These are phyloP conservation scores for Artemia sinica DNA, from an alignment of 2,888 invertebrate genomes.

Conservation along the genomic window DNA sequence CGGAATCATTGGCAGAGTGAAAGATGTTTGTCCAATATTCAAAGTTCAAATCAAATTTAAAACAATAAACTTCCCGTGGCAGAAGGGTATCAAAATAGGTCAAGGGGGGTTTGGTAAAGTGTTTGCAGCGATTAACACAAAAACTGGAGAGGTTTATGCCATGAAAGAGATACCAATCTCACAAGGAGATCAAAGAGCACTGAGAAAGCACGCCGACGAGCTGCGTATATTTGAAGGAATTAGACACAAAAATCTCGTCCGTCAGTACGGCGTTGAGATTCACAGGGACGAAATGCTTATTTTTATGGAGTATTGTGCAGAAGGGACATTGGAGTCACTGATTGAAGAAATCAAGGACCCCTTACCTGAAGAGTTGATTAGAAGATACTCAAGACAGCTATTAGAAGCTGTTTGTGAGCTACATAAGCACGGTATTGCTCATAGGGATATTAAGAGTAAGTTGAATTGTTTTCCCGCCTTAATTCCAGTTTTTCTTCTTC, in stretches of 20 bases:
- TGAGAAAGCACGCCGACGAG: slow-evolving; percentile 72
- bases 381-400: slow-evolving; percentile 70
- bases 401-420: slow-evolving; percentile 59
- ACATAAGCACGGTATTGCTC: slow-evolving; percentile 72
- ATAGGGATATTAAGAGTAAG: slow-evolving; percentile 74
- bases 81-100: slow-evolving; percentile 74
- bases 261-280: slow-evolving; percentile 82
- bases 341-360: slow-evolving; percentile 48
- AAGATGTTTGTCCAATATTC: slow-evolving; percentile 38
- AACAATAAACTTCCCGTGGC: slow-evolving; percentile 80
- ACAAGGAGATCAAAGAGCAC: slow-evolving; percentile 61
- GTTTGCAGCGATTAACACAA: slow-evolving; percentile 83
- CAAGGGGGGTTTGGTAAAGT: slow-evolving; percentile 88
- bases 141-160: slow-evolving; percentile 76
- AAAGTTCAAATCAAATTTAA: slow-evolving; percentile 53
- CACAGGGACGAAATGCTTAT: slow-evolving; percentile 80
- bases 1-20: slow-evolving; percentile 46
- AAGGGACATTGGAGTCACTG: slow-evolving; percentile 71
- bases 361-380: slow-evolving; percentile 55
- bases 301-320: slow-evolving; percentile 92
- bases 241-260: slow-evolving; percentile 64
- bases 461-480: slow-evolving; percentile 12
- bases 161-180: slow-evolving; percentile 82
- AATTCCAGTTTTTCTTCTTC: slow-evolving; percentile 3
- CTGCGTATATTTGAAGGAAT: slow-evolving; percentile 77